Percentiles rank a stretch among this genome's conserved stretches.
Evolutionary conservation across 2,888 invertebrate species (phyloP).

Genomic region (Masnerella sp.): DNA sequence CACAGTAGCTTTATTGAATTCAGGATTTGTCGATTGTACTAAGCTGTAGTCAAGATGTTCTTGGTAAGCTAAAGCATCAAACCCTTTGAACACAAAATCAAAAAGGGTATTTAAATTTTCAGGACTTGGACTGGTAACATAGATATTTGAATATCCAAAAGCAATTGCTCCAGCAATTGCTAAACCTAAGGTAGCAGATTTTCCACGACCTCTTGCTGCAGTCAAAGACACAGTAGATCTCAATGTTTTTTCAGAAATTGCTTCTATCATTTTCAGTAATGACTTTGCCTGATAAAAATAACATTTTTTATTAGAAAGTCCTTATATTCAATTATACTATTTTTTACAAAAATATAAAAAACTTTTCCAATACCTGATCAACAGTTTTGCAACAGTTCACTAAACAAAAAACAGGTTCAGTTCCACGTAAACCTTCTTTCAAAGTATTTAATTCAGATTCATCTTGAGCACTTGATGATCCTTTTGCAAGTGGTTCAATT

Average conservation of each 20-base stretch:
- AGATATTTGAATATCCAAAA: constrained; percentile 93
- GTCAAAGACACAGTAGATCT: constrained; percentile 96
- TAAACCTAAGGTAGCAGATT: constrained; percentile 97
- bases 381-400: constrained; percentile 92
- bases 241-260: constrained; percentile 93
- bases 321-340: neutral
- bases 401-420: constrained; percentile 93
- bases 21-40: constrained; percentile 95
- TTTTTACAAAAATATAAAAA: neutral
- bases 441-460: constrained; percentile 87
- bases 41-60: constrained; percentile 98
- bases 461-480: constrained; percentile 78
- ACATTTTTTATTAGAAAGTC: neutral
- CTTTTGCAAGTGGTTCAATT: constrained; percentile 84
- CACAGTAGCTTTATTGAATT: constrained; percentile 97
- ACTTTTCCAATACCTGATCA: constrained; percentile 31
- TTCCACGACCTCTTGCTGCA: constrained; percentile 97
- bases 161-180: constrained; percentile 92
- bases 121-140: constrained; percentile 98
- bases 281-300: constrained; percentile 84
- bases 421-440: constrained; percentile 90
- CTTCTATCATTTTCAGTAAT: constrained; percentile 94
- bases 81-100: constrained; percentile 96
- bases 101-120: constrained; percentile 98
- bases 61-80: constrained; percentile 95